Evolutionary conservation across 1,140 invertebrate species (phyloP), one percentile per base, ranked within the genome.

Genomic region (Drosophila triauraria): DNA sequence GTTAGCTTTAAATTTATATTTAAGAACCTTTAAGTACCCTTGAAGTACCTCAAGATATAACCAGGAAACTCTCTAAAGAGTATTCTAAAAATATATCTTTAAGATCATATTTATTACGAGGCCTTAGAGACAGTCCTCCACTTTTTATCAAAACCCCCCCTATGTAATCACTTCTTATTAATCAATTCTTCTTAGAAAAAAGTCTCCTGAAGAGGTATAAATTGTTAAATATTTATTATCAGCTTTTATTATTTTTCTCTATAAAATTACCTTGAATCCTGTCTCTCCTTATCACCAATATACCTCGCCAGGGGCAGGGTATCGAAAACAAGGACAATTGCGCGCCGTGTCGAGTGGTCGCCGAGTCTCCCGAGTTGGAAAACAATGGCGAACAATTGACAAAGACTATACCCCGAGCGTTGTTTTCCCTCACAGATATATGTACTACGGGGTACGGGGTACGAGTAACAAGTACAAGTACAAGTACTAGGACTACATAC

Each of bases 381-480:
- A 88, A 83, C 72, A 87, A 88, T 67, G 68, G 50, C 65, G 78
- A 85, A 86, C 82, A 81, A 86, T 85, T 86, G 80, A 79, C 76
- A 59, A 79, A 57, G 67, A 60, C n/a, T 43, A n/a, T 38, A 9
- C 7, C 27, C 47, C 23, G 40, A 42, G 40, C 12, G 32, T 47
- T 48, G 15, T 35, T 44, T 46, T 17, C 15, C 40, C 35, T 12
- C 25, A 23, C 15, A 63, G 2, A 35, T 8, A 63, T 38, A 65
- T 20, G 23, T 32, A 25, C 27, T 12, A 51, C 10, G 17, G 20
- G 20, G 20, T 20, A 20, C 20, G 20, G 20, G 20, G 27, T 32
- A 53, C 6, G 30, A 30, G n/a, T 15, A 51, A 17, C 27, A 50
- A 50, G 48, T 6, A 56, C 53, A 40, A 56, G 10, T 12, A 12